Evolutionary conservation across 35 echinoderm and acorn worm species (phyloP), one percentile per base, ranked within the genome.

Genomic region (Chiridota heheva): DNA sequence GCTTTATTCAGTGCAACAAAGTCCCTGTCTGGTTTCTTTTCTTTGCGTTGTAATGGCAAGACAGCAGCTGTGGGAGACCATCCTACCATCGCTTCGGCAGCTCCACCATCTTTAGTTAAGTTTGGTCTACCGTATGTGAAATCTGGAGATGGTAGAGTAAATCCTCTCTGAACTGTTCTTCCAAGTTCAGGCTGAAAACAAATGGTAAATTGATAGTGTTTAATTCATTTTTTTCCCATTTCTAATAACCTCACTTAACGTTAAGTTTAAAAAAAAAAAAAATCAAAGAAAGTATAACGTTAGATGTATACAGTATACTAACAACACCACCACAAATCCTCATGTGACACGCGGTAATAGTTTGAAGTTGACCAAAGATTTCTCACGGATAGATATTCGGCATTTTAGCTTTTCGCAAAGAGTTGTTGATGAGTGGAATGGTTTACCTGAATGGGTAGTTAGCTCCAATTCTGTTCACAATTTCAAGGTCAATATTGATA

Each of bases 1-100:
- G 95, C 95, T 63, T 98, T 98, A 61, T 98, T 98, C 26, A 98
- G 63, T 13, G 95, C 95, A 51, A 98, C 70, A 58, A 98, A 98
- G 66, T 98, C 95, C 60, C 95, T 73, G 16, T 98, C 95, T 47
- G 90, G 80, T 67, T 84, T 84, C 70, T 91, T 87, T 42, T 98
- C 95, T 34, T 82, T 97, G 0, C 65, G 47, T 20, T 68, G 77
- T 0, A 88, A 42, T 0, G 78, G 47, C 18, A 75, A 85, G 17
- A 76, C 78, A 15, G 95, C 61, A 0, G 89, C 65, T 43, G 64
- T 18, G 1, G 4, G 56, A 10, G 68, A 46, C 95, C 95, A 98
- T 0, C 95, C 89, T 18, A 89, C 72, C 41, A 98, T 70, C 0
- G 95, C 95, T 40, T 92, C 95, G 3, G 89, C 65, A 63, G 89